Percentiles rank a stretch among this genome's conserved stretches.
Evolutionary conservation across 2,113 vertebrate species (phyloP).

Genomic region (Thalassarche chlororhynchos): DNA sequence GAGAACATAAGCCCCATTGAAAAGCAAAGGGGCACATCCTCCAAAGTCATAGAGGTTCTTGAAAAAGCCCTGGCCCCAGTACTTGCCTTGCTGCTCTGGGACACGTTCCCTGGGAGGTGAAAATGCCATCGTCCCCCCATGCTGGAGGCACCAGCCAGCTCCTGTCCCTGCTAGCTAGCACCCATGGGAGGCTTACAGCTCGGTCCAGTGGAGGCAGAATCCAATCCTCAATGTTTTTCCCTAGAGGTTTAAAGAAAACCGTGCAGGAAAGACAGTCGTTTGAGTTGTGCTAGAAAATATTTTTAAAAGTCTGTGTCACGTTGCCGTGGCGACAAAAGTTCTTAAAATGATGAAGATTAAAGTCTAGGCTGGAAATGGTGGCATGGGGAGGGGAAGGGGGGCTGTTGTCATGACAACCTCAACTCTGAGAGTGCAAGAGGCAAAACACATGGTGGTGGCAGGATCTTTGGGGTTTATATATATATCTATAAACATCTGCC

Average conservation of each 20-base stretch:
- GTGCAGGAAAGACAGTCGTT: background rate
- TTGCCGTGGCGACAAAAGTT: conserved; percentile 65
- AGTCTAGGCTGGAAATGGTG: conserved; percentile 32
- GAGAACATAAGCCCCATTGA: background rate
- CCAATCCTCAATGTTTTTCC: background rate
- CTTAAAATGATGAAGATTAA: conserved; percentile 42
- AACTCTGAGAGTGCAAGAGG: conserved; percentile 18
- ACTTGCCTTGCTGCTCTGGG: background rate
- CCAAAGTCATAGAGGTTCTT: background rate
- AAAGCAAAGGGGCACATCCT: background rate
- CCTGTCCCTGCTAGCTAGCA: background rate
- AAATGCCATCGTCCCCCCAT: accelerated
- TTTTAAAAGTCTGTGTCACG: conserved; percentile 34
- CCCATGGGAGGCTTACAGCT: background rate
- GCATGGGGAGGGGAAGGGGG: conserved; percentile 21
- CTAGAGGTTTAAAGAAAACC: background rate
- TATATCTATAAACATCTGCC: conserved; percentile 35
- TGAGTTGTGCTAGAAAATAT: conserved; percentile 37
- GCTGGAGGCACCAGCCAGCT: background rate
- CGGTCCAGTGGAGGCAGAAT: background rate
- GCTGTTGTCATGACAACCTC: conserved; percentile 40
- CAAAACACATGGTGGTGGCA: conserved; percentile 13
- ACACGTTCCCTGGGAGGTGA: background rate
- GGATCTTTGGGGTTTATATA: conserved; percentile 37
- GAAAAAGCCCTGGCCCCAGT: background rate